A percentile compares a stretch with the other conserved stretches of the same genome.
Conservation (phyloP, 2,797 vertebrate genomes). For the Manis javanica region DNA sequence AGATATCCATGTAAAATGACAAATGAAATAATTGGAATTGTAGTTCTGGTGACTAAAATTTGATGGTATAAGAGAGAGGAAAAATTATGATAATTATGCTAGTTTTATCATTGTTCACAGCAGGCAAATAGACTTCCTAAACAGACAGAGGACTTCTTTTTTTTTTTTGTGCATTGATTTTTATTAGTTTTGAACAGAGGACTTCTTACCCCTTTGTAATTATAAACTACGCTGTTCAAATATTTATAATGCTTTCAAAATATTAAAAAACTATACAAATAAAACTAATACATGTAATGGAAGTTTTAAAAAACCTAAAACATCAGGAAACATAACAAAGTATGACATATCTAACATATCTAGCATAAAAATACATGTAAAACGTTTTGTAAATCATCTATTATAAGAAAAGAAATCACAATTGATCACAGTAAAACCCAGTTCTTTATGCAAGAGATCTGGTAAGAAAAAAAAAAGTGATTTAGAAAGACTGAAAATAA, state of each 20-base stretch:
- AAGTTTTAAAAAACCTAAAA: neutral
- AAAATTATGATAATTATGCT: neutral
- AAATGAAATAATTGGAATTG: neutral
- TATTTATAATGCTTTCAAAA: neutral
- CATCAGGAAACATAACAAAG: neutral
- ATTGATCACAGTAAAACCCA: neutral
- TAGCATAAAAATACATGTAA: neutral
- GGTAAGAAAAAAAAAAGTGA: neutral
- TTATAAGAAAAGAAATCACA: neutral
- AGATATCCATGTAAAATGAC: neutral
- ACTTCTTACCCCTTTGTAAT: neutral
- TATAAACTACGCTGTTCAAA: neutral
- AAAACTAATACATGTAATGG: neutral
- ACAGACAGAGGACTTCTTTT: neutral
- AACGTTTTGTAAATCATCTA: neutral
- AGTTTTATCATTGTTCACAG: neutral
- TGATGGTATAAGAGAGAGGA: neutral
- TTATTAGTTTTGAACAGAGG: neutral
- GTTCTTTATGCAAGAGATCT: neutral
- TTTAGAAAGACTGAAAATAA: neutral
- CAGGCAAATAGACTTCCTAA: neutral
- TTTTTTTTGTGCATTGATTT: no score
- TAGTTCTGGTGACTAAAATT: neutral
- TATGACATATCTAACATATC: neutral
- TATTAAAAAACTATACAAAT: neutral